These are phyloP conservation scores for Chionomys nivalis DNA, from an alignment of 2,113 vertebrate species.

Conservation along the genomic window DNA sequence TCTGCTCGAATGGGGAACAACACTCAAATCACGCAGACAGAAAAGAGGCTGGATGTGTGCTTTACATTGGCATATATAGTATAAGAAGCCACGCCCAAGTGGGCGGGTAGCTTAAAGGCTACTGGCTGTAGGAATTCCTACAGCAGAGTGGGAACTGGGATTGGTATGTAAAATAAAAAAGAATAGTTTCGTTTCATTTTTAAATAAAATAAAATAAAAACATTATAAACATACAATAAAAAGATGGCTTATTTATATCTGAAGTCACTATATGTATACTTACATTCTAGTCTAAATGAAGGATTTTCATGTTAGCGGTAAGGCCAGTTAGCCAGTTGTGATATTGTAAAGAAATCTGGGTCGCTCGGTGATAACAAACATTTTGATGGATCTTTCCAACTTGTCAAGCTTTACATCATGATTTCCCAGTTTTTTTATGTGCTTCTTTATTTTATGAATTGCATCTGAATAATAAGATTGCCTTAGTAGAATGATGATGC, in stretches of 20 bases:
- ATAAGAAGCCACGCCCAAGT: no score
- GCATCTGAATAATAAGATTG: conserved; percentile 9
- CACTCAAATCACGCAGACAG: no score
- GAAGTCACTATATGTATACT: neutral
- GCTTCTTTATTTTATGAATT: neutral
- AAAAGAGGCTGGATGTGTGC: no score
- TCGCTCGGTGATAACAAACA: neutral
- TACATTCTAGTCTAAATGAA: neutral
- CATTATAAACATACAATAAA: no score
- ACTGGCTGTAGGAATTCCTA: no score
- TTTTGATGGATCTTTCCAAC: neutral
- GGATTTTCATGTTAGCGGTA: neutral
- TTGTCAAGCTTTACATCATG: neutral
- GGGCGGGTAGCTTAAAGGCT: no score
- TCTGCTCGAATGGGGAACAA: no score
- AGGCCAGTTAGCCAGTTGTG: neutral
- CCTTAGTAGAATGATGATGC: neutral
- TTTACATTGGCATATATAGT: no score
- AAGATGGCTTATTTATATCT: neutral
- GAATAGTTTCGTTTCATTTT: no score
- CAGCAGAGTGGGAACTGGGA: no score
- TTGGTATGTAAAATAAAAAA: no score
- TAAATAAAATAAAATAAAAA: no score
- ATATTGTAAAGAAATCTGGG: conserved; percentile 10
- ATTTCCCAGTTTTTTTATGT: neutral